Conservation (phyloP, 2,888 invertebrate genomes). For the Cataglyphis livida region DNA sequence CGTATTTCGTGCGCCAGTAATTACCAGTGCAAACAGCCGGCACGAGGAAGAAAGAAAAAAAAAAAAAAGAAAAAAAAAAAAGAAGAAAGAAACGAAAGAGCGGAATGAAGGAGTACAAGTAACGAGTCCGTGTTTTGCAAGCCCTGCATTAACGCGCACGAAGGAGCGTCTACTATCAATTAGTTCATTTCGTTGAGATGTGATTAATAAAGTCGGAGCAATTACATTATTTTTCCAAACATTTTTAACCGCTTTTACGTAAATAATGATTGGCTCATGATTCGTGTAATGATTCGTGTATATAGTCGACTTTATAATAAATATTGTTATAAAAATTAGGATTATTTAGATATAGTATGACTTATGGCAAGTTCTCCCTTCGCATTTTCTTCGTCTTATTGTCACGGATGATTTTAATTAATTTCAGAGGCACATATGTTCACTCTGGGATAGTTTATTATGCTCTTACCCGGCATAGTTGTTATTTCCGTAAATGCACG, state of each 20-base stretch:
- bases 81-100: constrained; percentile 48
- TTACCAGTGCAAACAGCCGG: constrained; percentile 80
- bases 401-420: constrained; percentile 20
- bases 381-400: not conserved
- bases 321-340: not conserved
- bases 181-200: constrained; percentile 21
- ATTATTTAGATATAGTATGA: not conserved
- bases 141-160: constrained; percentile 60
- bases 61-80: constrained; percentile 58
- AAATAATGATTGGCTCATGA: not conserved
- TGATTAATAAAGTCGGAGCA: constrained; percentile 32
- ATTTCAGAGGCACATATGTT: constrained; percentile 28
- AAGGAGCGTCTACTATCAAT: constrained; percentile 54
- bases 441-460: constrained; percentile 29
- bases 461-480: constrained; percentile 10
- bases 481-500: constrained; percentile 40
- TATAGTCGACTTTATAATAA: not conserved
- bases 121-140: constrained; percentile 60
- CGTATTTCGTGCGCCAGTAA: constrained; percentile 79
- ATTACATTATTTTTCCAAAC: not conserved
- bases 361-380: not conserved
- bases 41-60: constrained; percentile 58
- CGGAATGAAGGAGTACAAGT: constrained; percentile 46
- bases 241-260: not conserved
- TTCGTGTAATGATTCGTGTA: not conserved